These are phyloP conservation scores for Clepsis dumicolana DNA, from an alignment of 2,888 invertebrate genomes.

Conservation along the genomic window DNA sequence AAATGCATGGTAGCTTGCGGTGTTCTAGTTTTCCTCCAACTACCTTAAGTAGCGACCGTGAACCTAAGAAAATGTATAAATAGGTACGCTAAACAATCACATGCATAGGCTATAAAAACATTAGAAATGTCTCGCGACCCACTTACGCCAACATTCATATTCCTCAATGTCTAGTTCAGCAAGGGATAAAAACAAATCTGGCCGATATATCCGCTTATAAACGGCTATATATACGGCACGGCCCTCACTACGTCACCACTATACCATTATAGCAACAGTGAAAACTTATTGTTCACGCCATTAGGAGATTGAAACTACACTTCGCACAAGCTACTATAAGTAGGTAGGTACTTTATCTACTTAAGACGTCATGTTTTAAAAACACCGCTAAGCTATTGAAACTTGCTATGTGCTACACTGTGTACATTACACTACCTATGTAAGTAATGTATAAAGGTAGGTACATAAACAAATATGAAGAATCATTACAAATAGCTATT, in stretches of 20 bases:
- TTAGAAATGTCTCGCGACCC: conserved; percentile 32
- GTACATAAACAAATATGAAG: conserved; percentile 13
- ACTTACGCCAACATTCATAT: conserved; percentile 36
- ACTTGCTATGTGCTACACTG: background rate
- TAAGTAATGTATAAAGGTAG: background rate
- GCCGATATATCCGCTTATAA: conserved; percentile 52
- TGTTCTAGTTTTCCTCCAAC: too few relatives aligned
- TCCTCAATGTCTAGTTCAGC: conserved; percentile 79
- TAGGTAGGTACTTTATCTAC: too few relatives aligned
- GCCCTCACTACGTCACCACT: conserved; percentile 32
- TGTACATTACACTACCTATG: background rate
- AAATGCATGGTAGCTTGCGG: too few relatives aligned
- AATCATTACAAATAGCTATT: conserved; percentile 29
- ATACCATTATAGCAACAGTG: conserved; percentile 42
- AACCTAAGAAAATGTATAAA: background rate
- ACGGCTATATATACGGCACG: conserved; percentile 50
- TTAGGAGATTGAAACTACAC: conserved; percentile 6
- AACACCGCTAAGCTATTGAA: conserved; percentile 19
- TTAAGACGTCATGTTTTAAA: too few relatives aligned
- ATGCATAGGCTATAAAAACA: background rate
- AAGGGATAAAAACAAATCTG: conserved; percentile 52
- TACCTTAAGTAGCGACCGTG: background rate
- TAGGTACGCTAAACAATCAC: conserved; percentile 3
- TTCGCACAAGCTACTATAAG: too few relatives aligned
- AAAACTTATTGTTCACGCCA: conserved; percentile 45